A percentile compares a stretch with the other conserved stretches of the same genome.
Evolutionary conservation across 2,113 vertebrate species (phyloP).

Genomic region (Motacilla tschutschensis): DNA sequence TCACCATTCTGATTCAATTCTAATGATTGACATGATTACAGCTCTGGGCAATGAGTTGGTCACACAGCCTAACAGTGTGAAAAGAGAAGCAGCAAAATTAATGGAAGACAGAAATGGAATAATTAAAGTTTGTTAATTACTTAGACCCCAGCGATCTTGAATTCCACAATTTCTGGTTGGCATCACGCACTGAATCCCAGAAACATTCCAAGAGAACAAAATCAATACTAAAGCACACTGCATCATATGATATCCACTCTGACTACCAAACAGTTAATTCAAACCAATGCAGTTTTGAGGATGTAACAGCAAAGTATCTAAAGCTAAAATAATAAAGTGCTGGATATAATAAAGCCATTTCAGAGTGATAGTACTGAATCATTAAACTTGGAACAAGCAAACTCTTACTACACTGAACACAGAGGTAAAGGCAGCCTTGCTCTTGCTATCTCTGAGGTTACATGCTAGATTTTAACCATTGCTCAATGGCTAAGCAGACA

Average conservation of each 20-base stretch:
- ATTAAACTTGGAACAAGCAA: background rate
- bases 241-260: background rate
- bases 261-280: background rate
- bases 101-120: constrained; percentile 1
- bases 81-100: constrained; percentile 18
- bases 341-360: background rate
- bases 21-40: background rate
- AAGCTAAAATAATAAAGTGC: background rate
- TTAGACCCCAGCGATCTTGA: background rate
- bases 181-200: background rate
- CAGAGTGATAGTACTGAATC: background rate
- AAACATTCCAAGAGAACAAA: background rate
- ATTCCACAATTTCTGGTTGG: background rate
- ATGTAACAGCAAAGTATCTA: background rate
- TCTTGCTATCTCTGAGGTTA: background rate
- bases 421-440: background rate
- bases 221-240: background rate
- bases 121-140: background rate
- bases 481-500: background rate
- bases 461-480: background rate
- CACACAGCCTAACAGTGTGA: background rate
- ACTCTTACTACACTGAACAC: background rate
- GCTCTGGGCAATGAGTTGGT: background rate
- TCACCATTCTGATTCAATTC: background rate
- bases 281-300: background rate